Base-by-base conservation (phyloP, 2,113 vertebrate genomes). In the Chamaetylas fuelleborni region DNA sequence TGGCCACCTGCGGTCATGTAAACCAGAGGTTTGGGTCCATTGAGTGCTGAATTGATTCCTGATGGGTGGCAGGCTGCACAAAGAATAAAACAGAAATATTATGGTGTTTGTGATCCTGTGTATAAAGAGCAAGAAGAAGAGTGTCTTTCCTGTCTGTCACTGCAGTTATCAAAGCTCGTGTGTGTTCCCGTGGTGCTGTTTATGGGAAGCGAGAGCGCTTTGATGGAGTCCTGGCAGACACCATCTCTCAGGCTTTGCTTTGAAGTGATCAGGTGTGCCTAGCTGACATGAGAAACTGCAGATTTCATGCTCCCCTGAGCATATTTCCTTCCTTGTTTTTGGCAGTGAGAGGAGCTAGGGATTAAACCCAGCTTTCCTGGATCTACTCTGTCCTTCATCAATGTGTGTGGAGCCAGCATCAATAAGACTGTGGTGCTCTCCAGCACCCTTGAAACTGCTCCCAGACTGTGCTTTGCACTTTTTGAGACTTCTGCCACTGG, bases 241-340 rank as follows among this genome's bases (percentile, higher is more conserved):
- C 4, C 4, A 58, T 71, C 83, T 93, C 60, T 78, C 80, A 76
- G 80, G 86, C 53, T 94, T 66, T 66, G 69, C 86, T 93, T 90
- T 90, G 90, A 81, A 91, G 53, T 47, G 71, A 67, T 86, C 90
- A 89, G 92, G 95, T 93, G 82, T 38, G 71, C 50, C 45, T 97
- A 93, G 79, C 74, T 97, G 95, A 65, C 89, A 38, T 18, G 80
- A 86, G 65, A 78, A 86, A 34, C 51, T 48, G 51, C 66, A 93
- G 86, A 93, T 94, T 95, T 96, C 93, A 94, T 95, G 95, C 95
- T 97, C 69, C 50, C 72, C 62, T 69, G 90, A 96, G 96, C 92
- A 1, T 90, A n/a, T 92, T 97, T 97, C 92, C 95, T 92, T 86
- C 57, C 77, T 67, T 43, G 76, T 53, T 88, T 87, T 96, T 94